Evolutionary conservation across 2,113 vertebrate species (phyloP).

Genomic region (Cariama cristata): DNA sequence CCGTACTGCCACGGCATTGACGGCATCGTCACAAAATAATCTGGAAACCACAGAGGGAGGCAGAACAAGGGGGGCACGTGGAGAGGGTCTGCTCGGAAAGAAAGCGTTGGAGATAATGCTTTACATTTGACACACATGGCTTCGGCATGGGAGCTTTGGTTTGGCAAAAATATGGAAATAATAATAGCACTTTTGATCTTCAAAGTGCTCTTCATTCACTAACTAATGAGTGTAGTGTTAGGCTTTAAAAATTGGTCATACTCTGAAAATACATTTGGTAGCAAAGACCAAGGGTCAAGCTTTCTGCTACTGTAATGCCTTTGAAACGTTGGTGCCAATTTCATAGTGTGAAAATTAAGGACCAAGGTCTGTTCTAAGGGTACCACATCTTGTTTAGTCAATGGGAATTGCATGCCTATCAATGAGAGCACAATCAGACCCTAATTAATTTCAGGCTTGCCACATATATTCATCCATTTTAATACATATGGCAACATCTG

Average conservation of each 20-base stretch:
- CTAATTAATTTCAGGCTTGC: constrained; percentile 39
- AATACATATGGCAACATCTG: background rate
- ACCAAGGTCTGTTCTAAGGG: background rate
- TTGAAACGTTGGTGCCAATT: background rate
- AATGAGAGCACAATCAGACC: constrained; percentile 9
- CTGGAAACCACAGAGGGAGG: background rate
- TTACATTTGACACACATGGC: constrained; percentile 27
- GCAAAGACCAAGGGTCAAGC: constrained; percentile 42
- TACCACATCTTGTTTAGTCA: background rate
- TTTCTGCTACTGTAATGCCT: constrained; percentile 32
- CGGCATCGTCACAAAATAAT: background rate
- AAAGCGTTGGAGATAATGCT: background rate
- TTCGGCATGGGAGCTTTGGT: background rate
- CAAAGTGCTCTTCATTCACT: constrained; percentile 33
- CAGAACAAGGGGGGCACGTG: background rate
- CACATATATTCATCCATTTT: background rate
- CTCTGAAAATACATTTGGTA: constrained; percentile 23
- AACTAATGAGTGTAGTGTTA: constrained; percentile 6
- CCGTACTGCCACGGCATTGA: accelerated
- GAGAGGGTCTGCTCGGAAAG: background rate
- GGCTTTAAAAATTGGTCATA: constrained; percentile 24
- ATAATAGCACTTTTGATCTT: constrained; percentile 48
- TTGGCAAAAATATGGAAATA: constrained; percentile 43
- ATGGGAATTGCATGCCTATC: background rate
- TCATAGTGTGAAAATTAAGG: background rate